Conservation (phyloP, 2,113 vertebrate species). For the Ramphastos sulfuratus region DNA sequence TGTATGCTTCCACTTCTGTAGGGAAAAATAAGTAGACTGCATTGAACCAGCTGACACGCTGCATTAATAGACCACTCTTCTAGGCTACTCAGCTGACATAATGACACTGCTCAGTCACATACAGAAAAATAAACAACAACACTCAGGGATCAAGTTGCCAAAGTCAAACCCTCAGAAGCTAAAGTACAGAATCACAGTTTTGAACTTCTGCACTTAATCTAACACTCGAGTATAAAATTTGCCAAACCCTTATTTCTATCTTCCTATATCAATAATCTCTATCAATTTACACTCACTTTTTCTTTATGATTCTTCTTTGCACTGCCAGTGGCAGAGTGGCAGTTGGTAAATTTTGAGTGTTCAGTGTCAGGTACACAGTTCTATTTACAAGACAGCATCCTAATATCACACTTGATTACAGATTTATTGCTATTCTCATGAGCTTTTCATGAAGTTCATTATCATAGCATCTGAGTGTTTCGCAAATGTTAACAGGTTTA, state of each 20-base stretch:
- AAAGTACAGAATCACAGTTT: not conserved
- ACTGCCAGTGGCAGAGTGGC: not conserved
- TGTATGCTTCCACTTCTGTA: not conserved
- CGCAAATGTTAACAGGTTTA: not conserved
- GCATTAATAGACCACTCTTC: not conserved
- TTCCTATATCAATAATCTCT: not conserved
- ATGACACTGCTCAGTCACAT: not conserved
- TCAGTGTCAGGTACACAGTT: not conserved
- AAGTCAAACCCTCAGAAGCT: not conserved
- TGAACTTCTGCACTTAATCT: not conserved
- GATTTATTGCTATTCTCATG: not conserved
- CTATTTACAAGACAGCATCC: not conserved
- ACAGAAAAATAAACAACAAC: not conserved
- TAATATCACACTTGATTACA: conserved; percentile 1
- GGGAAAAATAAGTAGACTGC: not conserved
- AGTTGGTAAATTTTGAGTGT: not conserved
- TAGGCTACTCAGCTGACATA: not conserved
- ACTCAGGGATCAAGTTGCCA: not conserved
- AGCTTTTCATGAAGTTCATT: conserved; percentile 21
- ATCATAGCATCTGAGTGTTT: not conserved
- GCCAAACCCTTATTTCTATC: not conserved
- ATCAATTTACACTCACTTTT: fast-evolving
- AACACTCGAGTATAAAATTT: not conserved
- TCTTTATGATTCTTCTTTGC: not conserved
- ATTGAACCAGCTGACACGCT: not conserved